Base-by-base conservation (phyloP, 2,797 vertebrate genomes). In the Pseudocheirus occidentalis region DNA sequence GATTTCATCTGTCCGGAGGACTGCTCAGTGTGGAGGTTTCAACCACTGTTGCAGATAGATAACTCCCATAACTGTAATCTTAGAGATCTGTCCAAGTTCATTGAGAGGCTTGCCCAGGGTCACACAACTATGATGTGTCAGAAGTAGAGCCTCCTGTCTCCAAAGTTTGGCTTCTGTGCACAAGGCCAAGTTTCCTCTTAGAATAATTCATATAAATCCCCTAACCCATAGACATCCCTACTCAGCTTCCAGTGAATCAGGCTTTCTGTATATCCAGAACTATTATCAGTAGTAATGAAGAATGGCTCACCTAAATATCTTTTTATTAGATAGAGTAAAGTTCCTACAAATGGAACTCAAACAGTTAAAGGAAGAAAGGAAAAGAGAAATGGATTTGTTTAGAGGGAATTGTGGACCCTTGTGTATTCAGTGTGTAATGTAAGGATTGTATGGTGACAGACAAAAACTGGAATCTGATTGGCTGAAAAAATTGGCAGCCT, bases 401-500 rank as follows among this genome's bases (percentile, higher is more conserved):
- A 87, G 7, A 87, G 40, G 73, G 73, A 81, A 87, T 87, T 81
- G 29, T 55, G 50, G 11, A 18, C 58, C 46, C 87, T 53, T 11
- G 29, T 54, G 58, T 46, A 87, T 87, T 87, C 73, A 27, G 21
- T 12, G 40, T 92, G 40, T 21, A 90, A 52, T 59, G 81, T 52
- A 87, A 95, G n/a, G 95, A 95, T 16, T 94, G 52, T 12, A 59
- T 55, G 34, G 27, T 55, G 1, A 24, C 3, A 34, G 90, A 40
- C 16, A 50, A 94, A 96, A 97, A 54, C 6, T 55, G 59, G 62
- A 12, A 62, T 95, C 92, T 81, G 73, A 66, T 90, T 94, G 55
- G 27, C 55, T 91, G 92, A 34, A 29, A 57, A n/a, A 92, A 29
- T 53, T 50, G 66, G 54, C 66, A 89, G 29, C 57, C 31, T 95